Base-by-base conservation (phyloP, 2,113 vertebrate species). In the Pelecanoides urinatrix region DNA sequence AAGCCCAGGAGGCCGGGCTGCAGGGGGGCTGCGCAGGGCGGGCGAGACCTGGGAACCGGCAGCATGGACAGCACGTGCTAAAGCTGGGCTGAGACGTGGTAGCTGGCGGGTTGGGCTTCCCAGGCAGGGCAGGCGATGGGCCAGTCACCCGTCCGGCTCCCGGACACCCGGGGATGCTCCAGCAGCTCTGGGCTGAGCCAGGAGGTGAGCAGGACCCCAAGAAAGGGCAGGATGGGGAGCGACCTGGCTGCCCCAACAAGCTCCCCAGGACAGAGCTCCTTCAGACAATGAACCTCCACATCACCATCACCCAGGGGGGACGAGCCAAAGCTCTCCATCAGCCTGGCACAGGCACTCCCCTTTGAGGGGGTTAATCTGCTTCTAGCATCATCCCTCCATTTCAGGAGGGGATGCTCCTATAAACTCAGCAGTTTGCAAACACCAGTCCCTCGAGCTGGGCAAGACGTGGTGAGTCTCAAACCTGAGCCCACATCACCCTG, bases 111-210 rank as follows among this genome's bases (percentile, higher is more conserved):
- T 13, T 0, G 0, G 52, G 13, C 25, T 86, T 21, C 75, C 42
- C 79, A 72, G 21, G 29, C 19, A 1, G 6, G 42, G 36, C n/a
- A 52, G 13, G 56, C 0, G 0, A 38, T 17, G 44, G 66, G 27
- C 16, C 36, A 30, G 22, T 0, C 1, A 1, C 25, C 47, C 0
- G 0, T 17, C 10, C 5, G 13, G 68, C 70, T 86, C 83, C 67
- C 6, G 14, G 67, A 27, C 45, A 56, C 14, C 13, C 0, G 0
- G 45, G 45, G 74, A 47, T 8, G 34, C 71, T 34, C 62, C 66
- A 68, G 74, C 56, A 55, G 5, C 78, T 25, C 19, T 0, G 2
- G 63, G 32, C 21, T 81, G 61, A 62, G 26, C 16, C 4, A 2
- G 25, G 27, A 34, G 44, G 38, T 6, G 40, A 72, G 47, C 0